Base-by-base conservation (phyloP, 2,113 vertebrate species). In the Myiopsitta monachus region DNA sequence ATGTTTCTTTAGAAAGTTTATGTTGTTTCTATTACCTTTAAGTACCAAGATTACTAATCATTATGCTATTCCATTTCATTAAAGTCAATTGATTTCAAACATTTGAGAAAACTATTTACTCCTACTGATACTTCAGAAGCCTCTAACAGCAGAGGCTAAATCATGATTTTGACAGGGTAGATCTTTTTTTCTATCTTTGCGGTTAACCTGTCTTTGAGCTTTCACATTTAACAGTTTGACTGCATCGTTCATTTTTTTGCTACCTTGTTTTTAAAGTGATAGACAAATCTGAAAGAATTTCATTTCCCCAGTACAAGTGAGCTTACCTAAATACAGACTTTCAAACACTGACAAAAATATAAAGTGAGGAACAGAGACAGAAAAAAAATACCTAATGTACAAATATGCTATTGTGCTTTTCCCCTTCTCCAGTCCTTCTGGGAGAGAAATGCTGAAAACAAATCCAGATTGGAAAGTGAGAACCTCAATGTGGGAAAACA, bases 31-130 rank as follows among this genome's bases (percentile, higher is more conserved):
- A 61, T 91, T 95, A 54, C 59, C 96, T 87, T 84, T 64, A 95
- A 96, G 83, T 87, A 74, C 27, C 19, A 82, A 83, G 75, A 88
- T 95, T 94, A 68, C 73, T 94, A 96, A 95, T 95, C 72, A 86
- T 93, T 97, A 76, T 96, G 70, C 88, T 92, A 46, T 95, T 90
- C 62, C 28, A 70, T 97, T 97, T 97, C 68, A 96, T 97, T 97
- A 81, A 30, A 83, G 13, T 69, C 97, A 97, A 97, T 93, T 96
- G 91, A 83, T 92, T 97, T 96, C 88, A 84, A 95, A 66, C 51
- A 85, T 94, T 96, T 94, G 88, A 96, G 57, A 78, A 95, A 92
- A 94, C 2, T 0, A 93, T 96, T 97, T 96, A 83, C 67, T 96
- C 61, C 38, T 64, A 41, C 55, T 74, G 36, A 27, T 83, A 6